These are phyloP conservation scores for Maniola hyperantus DNA, from an alignment of 2,888 invertebrate genomes.

Conservation along the genomic window DNA sequence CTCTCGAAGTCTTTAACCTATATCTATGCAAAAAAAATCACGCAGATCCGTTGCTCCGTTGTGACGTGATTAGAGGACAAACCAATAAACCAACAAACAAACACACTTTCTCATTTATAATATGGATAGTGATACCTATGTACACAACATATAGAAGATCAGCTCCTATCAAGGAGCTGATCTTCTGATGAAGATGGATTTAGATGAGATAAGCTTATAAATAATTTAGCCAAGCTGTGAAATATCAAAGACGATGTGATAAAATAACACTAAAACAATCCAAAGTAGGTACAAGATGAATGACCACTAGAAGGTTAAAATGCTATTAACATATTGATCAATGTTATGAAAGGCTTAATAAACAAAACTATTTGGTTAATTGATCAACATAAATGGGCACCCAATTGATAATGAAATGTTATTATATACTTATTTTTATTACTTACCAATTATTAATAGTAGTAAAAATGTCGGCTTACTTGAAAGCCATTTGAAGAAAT, in stretches of 20 bases:
- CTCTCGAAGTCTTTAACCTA: no score
- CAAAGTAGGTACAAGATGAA: background rate
- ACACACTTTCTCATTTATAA: no score
- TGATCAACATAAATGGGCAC: background rate
- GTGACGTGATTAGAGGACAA: no score
- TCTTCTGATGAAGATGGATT: background rate
- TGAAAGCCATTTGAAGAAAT: slow-evolving; percentile 2
- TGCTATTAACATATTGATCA: background rate
- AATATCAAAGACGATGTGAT: background rate
- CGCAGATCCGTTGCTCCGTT: no score
- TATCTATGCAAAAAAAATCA: no score
- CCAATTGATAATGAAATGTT: background rate
- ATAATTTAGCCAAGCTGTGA: no score
- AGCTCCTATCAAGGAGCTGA: background rate
- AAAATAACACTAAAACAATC: background rate
- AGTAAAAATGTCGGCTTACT: background rate
- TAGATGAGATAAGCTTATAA: no score
- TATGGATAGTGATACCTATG: no score
- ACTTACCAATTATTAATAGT: background rate
- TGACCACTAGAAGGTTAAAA: slow-evolving; percentile 10
- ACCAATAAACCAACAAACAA: no score
- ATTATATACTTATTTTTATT: background rate
- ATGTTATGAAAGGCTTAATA: background rate
- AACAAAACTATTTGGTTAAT: background rate
- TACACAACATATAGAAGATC: no score